Base-by-base conservation (phyloP, 2,113 vertebrate genomes). In the Catharus minimus region DNA sequence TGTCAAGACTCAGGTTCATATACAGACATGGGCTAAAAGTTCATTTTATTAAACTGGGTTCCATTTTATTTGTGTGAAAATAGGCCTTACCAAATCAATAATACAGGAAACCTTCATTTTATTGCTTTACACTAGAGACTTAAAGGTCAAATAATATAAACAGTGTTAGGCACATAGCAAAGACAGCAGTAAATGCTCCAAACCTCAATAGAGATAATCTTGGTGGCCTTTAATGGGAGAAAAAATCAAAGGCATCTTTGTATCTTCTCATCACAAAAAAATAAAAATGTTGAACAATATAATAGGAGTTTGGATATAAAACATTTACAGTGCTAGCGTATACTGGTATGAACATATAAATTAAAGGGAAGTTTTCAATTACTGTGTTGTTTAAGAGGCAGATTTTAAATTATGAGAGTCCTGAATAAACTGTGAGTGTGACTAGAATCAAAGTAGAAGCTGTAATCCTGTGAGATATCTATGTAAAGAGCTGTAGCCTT, bases 1-100 rank as follows among this genome's bases (percentile, higher is more conserved):
- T 95, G 95, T 96, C 96, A 89, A 93, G 96, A 97, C 92, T 96
- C 10, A 36, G 74, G 90, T 96, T 97, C 95, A 96, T 96, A 96
- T 88, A 94, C 49, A 96, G 87, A 92, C 94, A 91, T 90, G 86
- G 72, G 47, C 33, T 89, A 92, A 94, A 94, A 96, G 93, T 94
- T 66, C 93, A 97, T 97, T 98, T 98, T 97, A 98, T 98, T 97
- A 98, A 97, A 97, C 88, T 17, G 38, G 55, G 75, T 93, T 98
- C 97, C 86, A 96, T 98, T 98, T 98, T 98, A 98, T 97, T 98
- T 98, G 95, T 93, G 95, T 95, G 96, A 97, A 97, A 95, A 95
- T 96, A 95, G 92, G 94, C 62, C 82, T 95, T 86, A 80, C 75
- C 90, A 93, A 96, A 98, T 98, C 97, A 95, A 98, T 98, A 97